Evolutionary conservation across 1,140 invertebrate genomes (phyloP), one percentile per base, ranked within the genome.

Genomic region (Bemisia tabaci): DNA sequence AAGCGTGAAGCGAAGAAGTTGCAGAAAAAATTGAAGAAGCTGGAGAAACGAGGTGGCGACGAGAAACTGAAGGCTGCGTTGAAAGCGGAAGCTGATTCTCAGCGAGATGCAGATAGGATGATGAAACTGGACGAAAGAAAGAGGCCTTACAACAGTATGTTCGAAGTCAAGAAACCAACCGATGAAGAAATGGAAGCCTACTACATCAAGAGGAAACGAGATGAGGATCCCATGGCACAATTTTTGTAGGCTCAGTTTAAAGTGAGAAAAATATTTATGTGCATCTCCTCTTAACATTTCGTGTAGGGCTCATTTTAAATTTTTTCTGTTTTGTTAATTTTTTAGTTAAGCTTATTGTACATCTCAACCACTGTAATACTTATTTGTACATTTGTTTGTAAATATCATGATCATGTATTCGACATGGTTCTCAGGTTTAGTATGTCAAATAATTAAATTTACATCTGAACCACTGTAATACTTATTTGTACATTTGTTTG

Each of bases 151-250:
- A 96, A 97, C 75, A 94, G 91, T 72, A 90, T 90, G 85, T 88
- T 85, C 70, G 86, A 90, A 70, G 84, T 85, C 0, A 88, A 89
- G 68, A 88, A 87, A 70, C 91, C 91, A 0, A 90, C 92, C 0
- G 89, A 92, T 67, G 91, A 95, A 72, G 92, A 98, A 78, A 87
- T 97, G 75, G 95, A 97, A 78, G 94, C 94, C 1, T 97, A 90
- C 79, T 85, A 88, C 71, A 88, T 94, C 80, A 96, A 94, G 76
- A 83, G 89, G 25, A 79, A 81, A 66, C 78, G 92, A 39, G 85
- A 87, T 1, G 94, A 97, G 68, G 95, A 98, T 80, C 95, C 95
- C 0, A 97, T 98, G 94, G 82, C 83, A 60, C 81, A 88, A 68
- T 90, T 91, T 63, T 25, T 66, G 9, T 65, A 59, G 27, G 11